These are phyloP conservation scores for Hemiprocne comata DNA, from an alignment of 2,113 vertebrate species.

Conservation along the genomic window DNA sequence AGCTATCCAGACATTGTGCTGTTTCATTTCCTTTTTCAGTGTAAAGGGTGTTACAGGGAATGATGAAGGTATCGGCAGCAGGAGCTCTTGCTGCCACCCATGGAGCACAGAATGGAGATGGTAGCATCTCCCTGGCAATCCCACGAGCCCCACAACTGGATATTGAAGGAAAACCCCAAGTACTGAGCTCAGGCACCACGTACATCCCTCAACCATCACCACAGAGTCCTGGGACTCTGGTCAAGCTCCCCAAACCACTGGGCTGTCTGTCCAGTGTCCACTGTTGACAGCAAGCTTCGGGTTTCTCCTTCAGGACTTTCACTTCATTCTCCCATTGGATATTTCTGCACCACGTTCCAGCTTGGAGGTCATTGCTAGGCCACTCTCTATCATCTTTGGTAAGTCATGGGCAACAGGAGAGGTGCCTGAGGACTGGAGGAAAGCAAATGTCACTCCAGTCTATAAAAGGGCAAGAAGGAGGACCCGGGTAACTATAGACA, in stretches of 20 bases:
- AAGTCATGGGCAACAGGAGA: too few species aligned
- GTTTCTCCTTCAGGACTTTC: neutral
- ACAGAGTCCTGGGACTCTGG: neutral
- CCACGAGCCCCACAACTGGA: neutral
- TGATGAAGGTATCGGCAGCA: neutral
- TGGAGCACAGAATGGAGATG: neutral
- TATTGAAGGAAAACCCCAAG: neutral
- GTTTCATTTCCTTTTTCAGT: neutral
- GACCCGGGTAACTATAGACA: too few species aligned
- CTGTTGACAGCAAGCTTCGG: neutral
- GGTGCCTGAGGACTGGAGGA: too few species aligned
- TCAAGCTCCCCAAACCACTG: neutral
- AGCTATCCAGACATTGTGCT: neutral
- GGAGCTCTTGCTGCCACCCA: neutral
- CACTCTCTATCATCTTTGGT: too few species aligned
- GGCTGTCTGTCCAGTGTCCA: too few species aligned
- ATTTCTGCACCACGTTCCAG: fast-evolving
- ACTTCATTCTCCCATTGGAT: neutral
- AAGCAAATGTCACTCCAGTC: too few species aligned
- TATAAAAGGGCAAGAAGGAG: too few species aligned
- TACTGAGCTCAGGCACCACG: fast-evolving
- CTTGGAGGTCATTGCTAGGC: too few species aligned
- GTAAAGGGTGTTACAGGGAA: neutral
- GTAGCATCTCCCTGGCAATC: neutral
- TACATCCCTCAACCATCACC: fast-evolving